Percentiles rank a stretch among this genome's conserved stretches.
These are phyloP conservation scores for Neomorphus geoffroyi DNA, from an alignment of 2,797 vertebrate species.

Conservation along the genomic window DNA sequence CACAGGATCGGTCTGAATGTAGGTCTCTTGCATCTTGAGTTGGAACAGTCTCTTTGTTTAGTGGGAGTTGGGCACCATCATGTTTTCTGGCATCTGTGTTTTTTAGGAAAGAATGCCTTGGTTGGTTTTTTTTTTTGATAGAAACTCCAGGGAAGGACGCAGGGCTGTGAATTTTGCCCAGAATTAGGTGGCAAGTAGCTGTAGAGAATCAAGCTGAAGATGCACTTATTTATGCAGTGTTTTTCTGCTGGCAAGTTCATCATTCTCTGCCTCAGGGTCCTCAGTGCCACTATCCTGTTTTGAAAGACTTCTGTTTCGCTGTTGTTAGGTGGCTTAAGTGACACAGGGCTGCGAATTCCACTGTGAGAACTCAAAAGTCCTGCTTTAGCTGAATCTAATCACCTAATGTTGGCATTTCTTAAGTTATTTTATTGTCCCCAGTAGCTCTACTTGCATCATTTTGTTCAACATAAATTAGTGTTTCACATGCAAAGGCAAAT, in stretches of 20 bases:
- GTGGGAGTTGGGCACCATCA: not conserved
- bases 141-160: not conserved
- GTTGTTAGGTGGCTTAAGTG: not conserved
- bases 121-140: not conserved
- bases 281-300: not conserved
- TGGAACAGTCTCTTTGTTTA: not conserved
- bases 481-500: constrained; percentile 32
- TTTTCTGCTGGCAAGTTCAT: not conserved
- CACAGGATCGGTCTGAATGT: not conserved
- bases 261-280: not conserved
- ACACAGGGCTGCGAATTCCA: not conserved
- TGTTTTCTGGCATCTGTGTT: not conserved
- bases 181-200: not conserved
- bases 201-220: not conserved
- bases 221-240: not conserved
- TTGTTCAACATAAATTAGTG: constrained; percentile 43
- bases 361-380: not conserved
- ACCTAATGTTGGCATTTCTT: not conserved
- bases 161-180: not conserved
- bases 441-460: not conserved
- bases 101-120: not conserved
- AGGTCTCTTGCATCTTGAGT: not conserved
- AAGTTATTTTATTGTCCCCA: not conserved
- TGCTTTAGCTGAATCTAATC: not conserved
- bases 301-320: not conserved